Base-by-base conservation (phyloP, 2,113 vertebrate genomes). In the Mirounga angustirostris region DNA sequence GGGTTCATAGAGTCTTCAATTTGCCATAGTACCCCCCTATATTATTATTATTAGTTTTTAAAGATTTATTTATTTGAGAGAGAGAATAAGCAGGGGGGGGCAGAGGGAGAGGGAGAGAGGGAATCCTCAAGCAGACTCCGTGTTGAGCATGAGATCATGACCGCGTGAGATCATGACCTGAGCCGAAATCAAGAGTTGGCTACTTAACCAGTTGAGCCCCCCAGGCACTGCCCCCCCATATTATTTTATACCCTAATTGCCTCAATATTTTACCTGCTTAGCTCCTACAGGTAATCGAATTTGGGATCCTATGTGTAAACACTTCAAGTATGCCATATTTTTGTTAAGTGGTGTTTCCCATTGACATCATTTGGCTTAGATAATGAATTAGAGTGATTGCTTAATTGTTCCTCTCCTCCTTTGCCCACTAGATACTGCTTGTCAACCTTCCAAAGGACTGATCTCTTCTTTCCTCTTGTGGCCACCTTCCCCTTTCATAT, bases 381-480 rank as follows among this genome's bases (percentile, higher is more conserved):
- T 86, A 26, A 97, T 80, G 71, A 63, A 56, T 91, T 50, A 83
- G 46, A 67, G 36, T 30, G 83, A 81, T 78, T n/a, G 71, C 56
- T 95, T 95, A 85, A 86, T 89, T 92, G 79, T 21, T 58, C 59
- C 56, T 46, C 78, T 76, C 28, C 61, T 7, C 8, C 19, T 69
- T 73, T 82, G 69, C 26, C 81, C 54, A 36, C n/a, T 86, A 74
- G 43, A 59, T 82, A 33, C 18, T 88, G 30, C 71, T 92, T 85
- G 50, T 46, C 84, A 96, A 8, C 52, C 61, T 92, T 82, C 71
- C 36, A 50, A 65, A 93, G 73, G 67, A 76, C 40, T 52, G 73
- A 67, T 36, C 16, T 52, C 61, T 92, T 82, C n/a, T 97, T 90
- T 93, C 33, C 59, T 89, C 30, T 30, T 18, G 3, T 30, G 83